These are phyloP conservation scores for Menidia menidia DNA, from an alignment of 2,797 vertebrate species.

Conservation along the genomic window DNA sequence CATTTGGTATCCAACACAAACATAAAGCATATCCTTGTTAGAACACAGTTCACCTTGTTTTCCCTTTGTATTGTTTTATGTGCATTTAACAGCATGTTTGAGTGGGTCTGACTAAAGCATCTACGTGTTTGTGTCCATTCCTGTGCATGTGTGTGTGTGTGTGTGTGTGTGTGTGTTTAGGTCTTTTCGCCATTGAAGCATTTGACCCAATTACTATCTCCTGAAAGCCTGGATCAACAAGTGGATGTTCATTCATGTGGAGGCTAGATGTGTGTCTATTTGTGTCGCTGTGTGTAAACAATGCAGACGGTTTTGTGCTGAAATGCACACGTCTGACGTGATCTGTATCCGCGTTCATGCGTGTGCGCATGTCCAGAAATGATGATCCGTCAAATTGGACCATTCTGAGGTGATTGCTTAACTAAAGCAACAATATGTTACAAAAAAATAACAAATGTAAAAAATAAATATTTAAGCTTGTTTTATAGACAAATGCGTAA, in stretches of 20 bases:
- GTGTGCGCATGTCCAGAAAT: constrained; percentile 6
- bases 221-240: constrained; percentile 55
- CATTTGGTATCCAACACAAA: not conserved
- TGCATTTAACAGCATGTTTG: constrained; percentile 24
- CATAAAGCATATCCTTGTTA: not conserved
- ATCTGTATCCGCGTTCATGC: not conserved
- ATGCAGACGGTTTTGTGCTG: not conserved
- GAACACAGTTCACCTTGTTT: constrained; percentile 3
- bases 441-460: too few relatives aligned
- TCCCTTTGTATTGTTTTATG: constrained; percentile 8
- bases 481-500: not conserved
- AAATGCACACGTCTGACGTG: not conserved
- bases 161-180: not conserved
- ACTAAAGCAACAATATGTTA: too few relatives aligned
- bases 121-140: constrained; percentile 11
- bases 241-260: constrained; percentile 43
- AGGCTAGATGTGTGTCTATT: constrained; percentile 8
- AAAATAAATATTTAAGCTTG: too few relatives aligned
- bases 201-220: constrained; percentile 40
- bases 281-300: not conserved
- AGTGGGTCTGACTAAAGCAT: constrained; percentile 24
- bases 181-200: constrained; percentile 26
- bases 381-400: not conserved
- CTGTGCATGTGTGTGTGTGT: constrained; percentile 6
- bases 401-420: not conserved